These are phyloP conservation scores for Elachura formosa DNA, from an alignment of 2,113 vertebrate species.

Conservation along the genomic window DNA sequence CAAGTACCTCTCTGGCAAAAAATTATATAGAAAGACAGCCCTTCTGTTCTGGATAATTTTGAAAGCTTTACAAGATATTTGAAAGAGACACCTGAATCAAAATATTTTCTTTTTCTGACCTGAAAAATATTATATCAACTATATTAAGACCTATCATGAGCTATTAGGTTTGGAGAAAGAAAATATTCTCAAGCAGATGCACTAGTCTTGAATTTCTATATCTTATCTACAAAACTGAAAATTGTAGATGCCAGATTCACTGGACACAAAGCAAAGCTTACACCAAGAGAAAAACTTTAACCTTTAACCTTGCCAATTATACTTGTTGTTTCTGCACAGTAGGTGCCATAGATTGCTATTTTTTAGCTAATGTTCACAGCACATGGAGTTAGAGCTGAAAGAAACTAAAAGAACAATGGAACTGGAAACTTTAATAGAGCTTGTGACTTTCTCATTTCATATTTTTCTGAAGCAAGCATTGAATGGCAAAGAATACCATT, in stretches of 20 bases:
- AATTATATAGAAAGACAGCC: not conserved
- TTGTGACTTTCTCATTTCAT: not conserved
- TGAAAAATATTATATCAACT: not conserved
- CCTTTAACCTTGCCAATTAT: not conserved
- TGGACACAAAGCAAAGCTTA: not conserved
- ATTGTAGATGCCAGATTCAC: not conserved
- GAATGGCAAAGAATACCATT: not conserved
- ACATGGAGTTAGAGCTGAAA: not conserved
- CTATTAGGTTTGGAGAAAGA: not conserved
- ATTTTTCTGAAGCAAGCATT: not conserved
- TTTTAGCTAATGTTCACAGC: not conserved
- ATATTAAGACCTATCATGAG: not conserved
- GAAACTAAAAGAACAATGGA: not conserved
- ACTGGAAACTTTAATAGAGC: not conserved
- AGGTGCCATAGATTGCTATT: not conserved
- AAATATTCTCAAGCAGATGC: not conserved
- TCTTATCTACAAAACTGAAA: not conserved
- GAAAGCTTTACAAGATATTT: not conserved
- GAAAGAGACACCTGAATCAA: not conserved
- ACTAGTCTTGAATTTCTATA: not conserved
- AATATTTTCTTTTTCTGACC: not conserved
- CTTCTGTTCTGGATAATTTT: not conserved
- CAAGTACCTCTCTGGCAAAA: not conserved
- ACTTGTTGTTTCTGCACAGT: not conserved
- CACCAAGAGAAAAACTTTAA: not conserved